A percentile compares a stretch with the other conserved stretches of the same genome.
These are phyloP conservation scores for Ganaspis brasiliensis DNA, from an alignment of 2,888 invertebrate genomes.

Conservation along the genomic window DNA sequence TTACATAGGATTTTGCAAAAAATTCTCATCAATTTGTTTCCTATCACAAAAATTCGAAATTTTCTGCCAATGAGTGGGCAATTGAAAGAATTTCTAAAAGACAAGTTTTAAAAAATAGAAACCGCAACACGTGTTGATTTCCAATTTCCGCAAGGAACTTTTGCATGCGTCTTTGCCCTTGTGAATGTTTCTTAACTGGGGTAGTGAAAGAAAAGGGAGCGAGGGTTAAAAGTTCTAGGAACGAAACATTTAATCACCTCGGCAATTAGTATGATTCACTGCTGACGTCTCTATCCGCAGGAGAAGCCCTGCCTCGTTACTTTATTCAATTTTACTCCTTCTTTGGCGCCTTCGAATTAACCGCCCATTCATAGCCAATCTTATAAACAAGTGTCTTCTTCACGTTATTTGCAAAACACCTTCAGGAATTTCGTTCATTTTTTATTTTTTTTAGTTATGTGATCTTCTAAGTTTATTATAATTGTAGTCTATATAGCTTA, in stretches of 20 bases:
- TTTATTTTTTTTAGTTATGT: background rate
- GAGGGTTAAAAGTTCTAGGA: slow-evolving; percentile 74
- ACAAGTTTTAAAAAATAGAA: background rate
- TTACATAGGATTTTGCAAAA: no score
- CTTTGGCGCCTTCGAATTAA: slow-evolving; percentile 69
- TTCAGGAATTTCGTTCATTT: background rate
- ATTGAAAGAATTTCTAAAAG: no score
- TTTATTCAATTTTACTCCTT: slow-evolving; percentile 70
- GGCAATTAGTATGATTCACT: slow-evolving; percentile 78
- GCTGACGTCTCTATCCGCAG: slow-evolving; percentile 72
- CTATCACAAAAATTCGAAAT: no score
- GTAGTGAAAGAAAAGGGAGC: slow-evolving; percentile 48
- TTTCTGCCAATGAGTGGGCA: no score
- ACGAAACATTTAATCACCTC: slow-evolving; percentile 75
- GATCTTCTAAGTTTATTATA: no score
- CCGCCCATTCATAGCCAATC: slow-evolving; percentile 56
- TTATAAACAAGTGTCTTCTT: slow-evolving; percentile 21
- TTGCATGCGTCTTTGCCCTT: slow-evolving; percentile 37
- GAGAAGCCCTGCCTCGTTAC: slow-evolving; percentile 64
- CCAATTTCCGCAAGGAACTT: slow-evolving; percentile 30
- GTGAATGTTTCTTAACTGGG: slow-evolving; percentile 36
- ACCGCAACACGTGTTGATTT: slow-evolving; percentile 39
- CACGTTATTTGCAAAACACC: background rate
- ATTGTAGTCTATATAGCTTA: no score
- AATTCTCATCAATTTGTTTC: no score